phyloP scores from a whole-genome alignment of 1,140 invertebrate genomes.

The Idris sp. region DNA sequence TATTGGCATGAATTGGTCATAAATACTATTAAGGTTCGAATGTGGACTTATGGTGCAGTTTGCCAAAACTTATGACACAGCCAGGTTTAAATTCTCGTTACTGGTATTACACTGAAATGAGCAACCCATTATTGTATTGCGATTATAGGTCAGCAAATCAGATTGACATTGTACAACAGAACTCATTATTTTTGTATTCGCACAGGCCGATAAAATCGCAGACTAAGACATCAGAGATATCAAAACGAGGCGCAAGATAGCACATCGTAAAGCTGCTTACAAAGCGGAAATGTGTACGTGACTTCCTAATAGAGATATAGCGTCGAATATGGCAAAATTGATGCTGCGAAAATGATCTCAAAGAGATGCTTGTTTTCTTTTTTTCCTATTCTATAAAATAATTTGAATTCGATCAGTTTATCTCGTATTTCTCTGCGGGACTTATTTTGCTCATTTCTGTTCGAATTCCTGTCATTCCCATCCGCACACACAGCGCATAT shows the following conservation, averaged over 20 bases:
- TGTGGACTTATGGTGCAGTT: slow-evolving; percentile 72
- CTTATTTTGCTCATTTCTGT: no score
- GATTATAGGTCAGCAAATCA: slow-evolving; percentile 51
- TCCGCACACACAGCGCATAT: slow-evolving; percentile 16
- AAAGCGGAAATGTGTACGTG: slow-evolving; percentile 35
- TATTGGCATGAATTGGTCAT: slow-evolving; percentile 69
- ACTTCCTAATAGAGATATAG: slow-evolving; percentile 56
- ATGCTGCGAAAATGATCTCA: slow-evolving; percentile 38
- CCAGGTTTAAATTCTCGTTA: slow-evolving; percentile 73
- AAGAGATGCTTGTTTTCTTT: slow-evolving; percentile 28
- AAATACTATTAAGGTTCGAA: slow-evolving; percentile 73
- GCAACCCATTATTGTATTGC: slow-evolving; percentile 39
- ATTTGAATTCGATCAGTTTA: slow-evolving; percentile 59
- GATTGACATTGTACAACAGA: slow-evolving; percentile 58
- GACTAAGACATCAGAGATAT: slow-evolving; percentile 59
- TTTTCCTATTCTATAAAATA: no score
- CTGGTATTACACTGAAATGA: slow-evolving; percentile 70
- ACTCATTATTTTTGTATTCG: slow-evolving; percentile 60
- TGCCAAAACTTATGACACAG: slow-evolving; percentile 73
- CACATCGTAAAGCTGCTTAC: slow-evolving; percentile 21
- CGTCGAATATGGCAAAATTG: slow-evolving; percentile 37
- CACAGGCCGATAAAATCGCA: slow-evolving; percentile 44
- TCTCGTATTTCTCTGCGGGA: slow-evolving; percentile 59
- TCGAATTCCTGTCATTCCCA: slow-evolving; percentile 64
- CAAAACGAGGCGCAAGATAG: slow-evolving; percentile 19